Evolutionary conservation across 2,888 invertebrate species (phyloP).

Genomic region (Erebia palarica): DNA sequence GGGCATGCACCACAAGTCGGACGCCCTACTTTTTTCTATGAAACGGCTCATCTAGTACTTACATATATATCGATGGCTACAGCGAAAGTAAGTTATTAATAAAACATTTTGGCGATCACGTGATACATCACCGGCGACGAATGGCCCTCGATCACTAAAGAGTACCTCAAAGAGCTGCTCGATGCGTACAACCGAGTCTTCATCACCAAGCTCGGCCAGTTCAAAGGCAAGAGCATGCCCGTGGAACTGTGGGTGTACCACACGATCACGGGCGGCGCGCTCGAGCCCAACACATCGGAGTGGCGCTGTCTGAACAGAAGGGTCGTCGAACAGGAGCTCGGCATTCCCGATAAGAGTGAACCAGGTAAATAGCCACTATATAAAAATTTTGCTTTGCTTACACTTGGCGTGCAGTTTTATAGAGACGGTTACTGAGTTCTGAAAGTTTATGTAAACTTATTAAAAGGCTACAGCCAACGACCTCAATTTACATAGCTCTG

Average conservation of each 20-base stretch:
- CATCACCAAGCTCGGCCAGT: constrained; percentile 79
- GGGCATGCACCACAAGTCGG: too few relatives aligned
- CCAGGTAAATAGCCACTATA: constrained; percentile 48
- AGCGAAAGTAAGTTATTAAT: too few relatives aligned
- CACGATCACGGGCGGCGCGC: constrained; percentile 83
- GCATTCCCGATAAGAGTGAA: constrained; percentile 66
- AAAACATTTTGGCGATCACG: constrained; percentile 82
- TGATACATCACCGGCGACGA: constrained; percentile 86
- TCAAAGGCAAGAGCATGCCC: constrained; percentile 70
- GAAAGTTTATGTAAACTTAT: too few relatives aligned
- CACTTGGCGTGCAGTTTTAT: too few relatives aligned
- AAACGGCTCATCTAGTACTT: too few relatives aligned
- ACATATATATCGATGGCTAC: too few relatives aligned
- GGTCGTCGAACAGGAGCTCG: constrained; percentile 86
- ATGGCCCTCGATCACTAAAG: constrained; percentile 84
- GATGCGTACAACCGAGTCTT: constrained; percentile 75
- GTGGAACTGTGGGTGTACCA: constrained; percentile 86
- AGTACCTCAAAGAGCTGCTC: constrained; percentile 82
- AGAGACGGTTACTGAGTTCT: too few relatives aligned
- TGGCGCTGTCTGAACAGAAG: constrained; percentile 86
- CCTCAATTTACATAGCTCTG: too few relatives aligned
- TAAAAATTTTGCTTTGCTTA: too few relatives aligned
- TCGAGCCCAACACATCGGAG: constrained; percentile 84
- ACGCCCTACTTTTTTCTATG: too few relatives aligned
- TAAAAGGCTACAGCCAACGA: too few relatives aligned